Evolutionary conservation across 2,888 invertebrate genomes (phyloP), one percentile per base, ranked within the genome.

Genomic region (Conchocele bisecta): DNA sequence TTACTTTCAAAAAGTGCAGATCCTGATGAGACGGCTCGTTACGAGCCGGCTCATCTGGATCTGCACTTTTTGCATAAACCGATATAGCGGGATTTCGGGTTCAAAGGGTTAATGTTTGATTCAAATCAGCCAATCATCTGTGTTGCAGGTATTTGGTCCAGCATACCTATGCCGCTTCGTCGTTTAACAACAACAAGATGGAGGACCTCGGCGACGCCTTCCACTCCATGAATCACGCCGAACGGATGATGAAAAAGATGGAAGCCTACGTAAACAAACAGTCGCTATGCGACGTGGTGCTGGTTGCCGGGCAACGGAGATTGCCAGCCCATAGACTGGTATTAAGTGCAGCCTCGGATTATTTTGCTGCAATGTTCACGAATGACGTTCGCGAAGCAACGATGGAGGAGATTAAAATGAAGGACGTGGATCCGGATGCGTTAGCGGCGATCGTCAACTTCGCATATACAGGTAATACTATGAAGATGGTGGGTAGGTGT

Each of bases 361-460:
- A 98, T 91, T 98, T 98, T 92, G 95, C 96, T 46, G 97, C 97
- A 44, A 98, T 98, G 98, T 98, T 98, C 90, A 97, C 96, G 28
- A 96, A 95, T 65, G 95, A 95, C 64, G 92, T 98, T 75, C 93
- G 95, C 80, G 98, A 98, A 92, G 94, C 96, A 6, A 94, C 94
- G 74, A 94, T 96, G 91, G 93, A 94, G 75, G 97, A 97, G 92
- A 94, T 98, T 37, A 95, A 95, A 68, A 92, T 98, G 82, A 95
- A 95, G 79, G 95, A 95, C 87, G 95, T 98, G 42, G 96, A 96
- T 88, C 94, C 96, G 24, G 96, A 96, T 89, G 96, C 97, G 33
- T 93, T 98, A 58, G 94, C 95, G 91, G 93, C 95, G 57, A 93
- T 98, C 59, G 94, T 98, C 29, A 94, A 95, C 89, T 98, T 97